Percentiles rank a stretch among this genome's conserved stretches.
Conservation (phyloP, 2,797 vertebrate species). For the Smutsia temminckii region DNA sequence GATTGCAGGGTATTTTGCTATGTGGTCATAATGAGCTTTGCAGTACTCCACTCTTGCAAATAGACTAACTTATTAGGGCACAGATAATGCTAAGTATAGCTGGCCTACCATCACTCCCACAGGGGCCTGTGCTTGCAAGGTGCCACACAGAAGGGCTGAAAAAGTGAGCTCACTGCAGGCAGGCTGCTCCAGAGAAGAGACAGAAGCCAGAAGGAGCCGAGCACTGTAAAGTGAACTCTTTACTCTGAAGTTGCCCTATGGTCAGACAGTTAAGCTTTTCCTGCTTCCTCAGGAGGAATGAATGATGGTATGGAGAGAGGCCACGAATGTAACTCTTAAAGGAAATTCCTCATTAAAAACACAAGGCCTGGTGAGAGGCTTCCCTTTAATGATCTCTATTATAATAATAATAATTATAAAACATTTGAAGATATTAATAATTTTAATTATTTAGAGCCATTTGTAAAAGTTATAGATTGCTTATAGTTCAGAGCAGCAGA, state of each 20-base stretch:
- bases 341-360: not conserved
- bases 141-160: not conserved
- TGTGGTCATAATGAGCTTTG: not conserved
- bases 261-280: not conserved
- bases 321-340: not conserved
- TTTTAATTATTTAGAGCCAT: not conserved
- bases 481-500: not conserved
- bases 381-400: not conserved
- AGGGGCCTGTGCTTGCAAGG: not conserved
- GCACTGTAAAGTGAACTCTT: not conserved
- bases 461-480: not conserved
- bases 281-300: not conserved
- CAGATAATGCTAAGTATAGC: not conserved
- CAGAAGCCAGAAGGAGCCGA: not conserved
- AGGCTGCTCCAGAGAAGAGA: not conserved
- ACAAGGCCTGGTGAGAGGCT: not conserved
- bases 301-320: not conserved
- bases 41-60: not conserved
- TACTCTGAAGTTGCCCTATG: not conserved
- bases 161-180: not conserved
- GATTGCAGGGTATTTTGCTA: not conserved
- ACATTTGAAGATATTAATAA: not conserved
- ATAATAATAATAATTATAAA: not conserved
- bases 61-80: not conserved
- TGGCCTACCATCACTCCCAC: not conserved